Evolutionary conservation across 2,888 invertebrate species (phyloP), one percentile per base, ranked within the genome.

Genomic region (Drosophila borborema): DNA sequence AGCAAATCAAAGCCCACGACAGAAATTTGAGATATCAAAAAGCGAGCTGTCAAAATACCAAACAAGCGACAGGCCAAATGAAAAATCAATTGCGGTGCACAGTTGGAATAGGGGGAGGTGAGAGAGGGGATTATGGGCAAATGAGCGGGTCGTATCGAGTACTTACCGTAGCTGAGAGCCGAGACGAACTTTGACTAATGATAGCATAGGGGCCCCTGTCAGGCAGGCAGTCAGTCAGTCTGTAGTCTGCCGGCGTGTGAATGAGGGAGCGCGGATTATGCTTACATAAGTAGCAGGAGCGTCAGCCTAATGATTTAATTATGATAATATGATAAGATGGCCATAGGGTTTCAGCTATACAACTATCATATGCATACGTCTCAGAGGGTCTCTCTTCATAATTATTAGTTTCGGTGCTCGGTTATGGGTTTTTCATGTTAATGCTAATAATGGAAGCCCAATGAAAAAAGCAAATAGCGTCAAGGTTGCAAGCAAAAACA

Each of bases 1-100:
- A 65, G 59, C 64, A 73, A 81, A 83, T 87, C 80, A 81, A 66
- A 84, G 56, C 69, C 65, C 59, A 69, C 72, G 65, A 75, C 66
- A 61, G 83, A 88, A 78, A 89, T 84, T 71, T 64, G 81, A 85
- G 90, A 90, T 91, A 90, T 82, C 81, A 79, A 63, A 83, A 77
- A 64, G 53, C 77, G 65, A 82, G 80, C 81, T 88, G 89, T 83
- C 89, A 87, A 90, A 90, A 83, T 90, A 79, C 65, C 74, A 79
- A 83, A 73, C 77, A 73, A 61, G 54, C 74, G 74, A 61, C 68
- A 48, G 69, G 18, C 56, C 56, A 69, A 77, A 80, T 77, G 64
- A 76, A 65, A 81, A 77, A 77, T 78, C 77, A 77, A 77, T 77
- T 76, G 77, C 58, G 65, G 58, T 58, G 60, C 36, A 61, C 61